A percentile compares a stretch with the other conserved stretches of the same genome.
Conservation (phyloP, 2,797 vertebrate genomes). For the Glossophaga mutica region DNA sequence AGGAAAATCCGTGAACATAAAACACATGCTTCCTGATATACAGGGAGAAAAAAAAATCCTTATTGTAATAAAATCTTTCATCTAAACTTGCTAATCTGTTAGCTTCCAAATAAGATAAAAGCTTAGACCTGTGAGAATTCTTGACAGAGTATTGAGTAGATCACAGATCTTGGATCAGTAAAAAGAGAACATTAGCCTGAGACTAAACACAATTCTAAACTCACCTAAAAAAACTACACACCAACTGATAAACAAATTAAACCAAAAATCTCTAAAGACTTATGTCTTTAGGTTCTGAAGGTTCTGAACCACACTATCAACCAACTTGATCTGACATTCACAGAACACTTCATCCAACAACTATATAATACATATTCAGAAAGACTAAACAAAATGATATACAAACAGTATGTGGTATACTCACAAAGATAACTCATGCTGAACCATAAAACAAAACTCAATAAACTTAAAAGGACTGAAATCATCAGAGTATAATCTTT, state of each 20-base stretch:
- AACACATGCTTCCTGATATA: not conserved
- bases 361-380: not conserved
- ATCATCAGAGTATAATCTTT: not conserved
- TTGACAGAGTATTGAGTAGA: not conserved
- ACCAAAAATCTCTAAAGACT: not conserved
- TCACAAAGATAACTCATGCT: not conserved
- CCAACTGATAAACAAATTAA: not conserved
- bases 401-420: not conserved
- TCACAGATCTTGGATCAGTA: not conserved
- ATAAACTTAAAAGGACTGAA: not conserved
- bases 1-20: not conserved
- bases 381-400: not conserved
- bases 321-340: not conserved
- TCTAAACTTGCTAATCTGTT: not conserved
- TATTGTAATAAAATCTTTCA: not conserved
- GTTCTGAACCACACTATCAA: not conserved
- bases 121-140: not conserved
- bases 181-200: not conserved
- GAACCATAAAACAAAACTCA: not conserved
- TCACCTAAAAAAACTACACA: not conserved
- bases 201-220: not conserved
- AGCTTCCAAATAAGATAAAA: not conserved
- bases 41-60: not conserved
- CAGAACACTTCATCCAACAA: not conserved
- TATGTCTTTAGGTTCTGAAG: too few relatives aligned